Conservation (phyloP, 2,888 invertebrate species). For the Dasysyrphus albostriatus region DNA sequence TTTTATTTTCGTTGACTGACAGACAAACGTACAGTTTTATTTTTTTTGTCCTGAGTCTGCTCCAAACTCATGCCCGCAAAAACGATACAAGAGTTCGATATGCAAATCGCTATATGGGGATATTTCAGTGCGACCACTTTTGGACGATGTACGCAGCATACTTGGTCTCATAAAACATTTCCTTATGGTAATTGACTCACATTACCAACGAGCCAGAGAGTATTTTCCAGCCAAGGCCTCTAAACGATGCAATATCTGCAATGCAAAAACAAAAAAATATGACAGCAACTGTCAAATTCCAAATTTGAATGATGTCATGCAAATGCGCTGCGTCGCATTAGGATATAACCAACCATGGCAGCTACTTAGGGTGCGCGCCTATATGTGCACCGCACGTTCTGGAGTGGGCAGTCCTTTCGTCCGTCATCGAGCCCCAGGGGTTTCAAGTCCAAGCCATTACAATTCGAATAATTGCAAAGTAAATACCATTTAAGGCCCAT, state of each 20-base stretch:
- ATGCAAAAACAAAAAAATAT: constrained; percentile 62
- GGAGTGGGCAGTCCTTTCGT: constrained; percentile 27
- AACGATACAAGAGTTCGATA: constrained; percentile 50
- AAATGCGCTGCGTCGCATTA: constrained; percentile 65
- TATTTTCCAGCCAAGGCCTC: constrained; percentile 47
- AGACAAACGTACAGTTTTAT: constrained; percentile 36
- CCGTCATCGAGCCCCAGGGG: constrained; percentile 9
- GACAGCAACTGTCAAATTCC: constrained; percentile 71
- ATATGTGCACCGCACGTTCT: constrained; percentile 33
- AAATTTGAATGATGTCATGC: constrained; percentile 74
- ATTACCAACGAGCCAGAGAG: constrained; percentile 24
- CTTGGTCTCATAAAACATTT: constrained; percentile 58
- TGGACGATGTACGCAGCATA: constrained; percentile 51
- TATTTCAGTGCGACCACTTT: constrained; percentile 35
- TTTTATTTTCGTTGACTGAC: not conserved
- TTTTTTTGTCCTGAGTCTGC: constrained; percentile 1
- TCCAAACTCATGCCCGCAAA: not conserved
- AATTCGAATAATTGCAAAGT: constrained; percentile 63
- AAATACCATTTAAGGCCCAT: constrained; percentile 52
- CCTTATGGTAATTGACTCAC: constrained; percentile 72
- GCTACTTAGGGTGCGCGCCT: constrained; percentile 59
- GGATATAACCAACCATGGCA: constrained; percentile 37
- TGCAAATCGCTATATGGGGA: constrained; percentile 54
- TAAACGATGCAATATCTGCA: constrained; percentile 51
- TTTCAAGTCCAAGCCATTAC: constrained; percentile 1